These are phyloP conservation scores for Zeugodacus cucurbitae DNA, from an alignment of 1,140 invertebrate genomes.

Conservation along the genomic window DNA sequence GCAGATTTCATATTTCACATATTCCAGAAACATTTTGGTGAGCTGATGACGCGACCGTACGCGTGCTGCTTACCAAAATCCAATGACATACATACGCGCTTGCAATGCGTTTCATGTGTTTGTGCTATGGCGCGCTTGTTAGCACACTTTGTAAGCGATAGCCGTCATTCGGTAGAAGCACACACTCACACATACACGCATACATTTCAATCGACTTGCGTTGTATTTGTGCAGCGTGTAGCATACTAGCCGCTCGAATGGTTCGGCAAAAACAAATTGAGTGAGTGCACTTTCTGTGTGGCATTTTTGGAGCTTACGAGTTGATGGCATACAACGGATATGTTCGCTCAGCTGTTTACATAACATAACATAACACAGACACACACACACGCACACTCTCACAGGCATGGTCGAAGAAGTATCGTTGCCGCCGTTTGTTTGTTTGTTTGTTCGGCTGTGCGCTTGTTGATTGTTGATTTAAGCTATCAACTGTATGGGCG, in stretches of 20 bases:
- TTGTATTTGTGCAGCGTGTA: background rate
- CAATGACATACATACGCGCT: background rate
- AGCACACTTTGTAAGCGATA: conserved; percentile 12
- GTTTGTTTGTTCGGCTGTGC: background rate
- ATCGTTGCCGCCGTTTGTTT: background rate
- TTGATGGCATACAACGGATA: background rate
- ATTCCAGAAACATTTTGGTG: background rate
- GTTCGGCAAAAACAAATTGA: conserved; percentile 12
- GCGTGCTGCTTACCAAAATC: background rate
- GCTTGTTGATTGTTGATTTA: conserved; percentile 24
- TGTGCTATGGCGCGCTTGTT: background rate
- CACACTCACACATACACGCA: background rate
- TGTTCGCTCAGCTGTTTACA: background rate
- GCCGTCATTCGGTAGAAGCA: background rate
- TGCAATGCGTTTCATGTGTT: too few species aligned
- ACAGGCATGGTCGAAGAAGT: background rate
- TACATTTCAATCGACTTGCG: background rate
- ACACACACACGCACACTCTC: background rate
- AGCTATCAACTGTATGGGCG: conserved; percentile 4
- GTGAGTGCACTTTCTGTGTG: conserved; percentile 10
- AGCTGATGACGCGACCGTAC: background rate
- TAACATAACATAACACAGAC: background rate
- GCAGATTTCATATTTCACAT: background rate
- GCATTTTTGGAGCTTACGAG: background rate
- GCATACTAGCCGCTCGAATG: background rate